phyloP scores from a whole-genome alignment of 2,888 invertebrate species.

The Cerceris rybyensis region DNA sequence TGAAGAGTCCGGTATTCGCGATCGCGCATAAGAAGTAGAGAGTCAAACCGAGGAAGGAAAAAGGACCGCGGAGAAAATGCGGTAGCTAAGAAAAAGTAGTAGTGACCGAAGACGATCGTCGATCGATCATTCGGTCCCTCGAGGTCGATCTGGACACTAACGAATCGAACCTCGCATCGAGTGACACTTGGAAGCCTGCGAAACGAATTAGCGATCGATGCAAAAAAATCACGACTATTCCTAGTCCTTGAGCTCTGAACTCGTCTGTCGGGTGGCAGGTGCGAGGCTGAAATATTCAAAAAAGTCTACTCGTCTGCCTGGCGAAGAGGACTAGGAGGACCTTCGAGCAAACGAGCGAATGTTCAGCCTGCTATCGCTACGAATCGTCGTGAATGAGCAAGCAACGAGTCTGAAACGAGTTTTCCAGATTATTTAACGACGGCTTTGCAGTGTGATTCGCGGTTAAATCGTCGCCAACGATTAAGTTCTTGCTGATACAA shows the following conservation, averaged over 20 bases:
- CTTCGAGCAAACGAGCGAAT: constrained; percentile 42
- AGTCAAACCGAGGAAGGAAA: constrained; percentile 22
- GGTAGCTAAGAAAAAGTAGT: constrained; percentile 63
- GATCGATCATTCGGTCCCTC: constrained; percentile 53
- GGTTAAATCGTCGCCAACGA: background rate
- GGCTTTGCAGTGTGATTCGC: constrained; percentile 67
- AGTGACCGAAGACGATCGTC: constrained; percentile 58
- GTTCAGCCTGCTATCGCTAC: constrained; percentile 52
- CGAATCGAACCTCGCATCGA: constrained; percentile 62
- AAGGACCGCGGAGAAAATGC: constrained; percentile 51
- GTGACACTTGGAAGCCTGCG: constrained; percentile 71
- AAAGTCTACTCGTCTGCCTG: constrained; percentile 37
- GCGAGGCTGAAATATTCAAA: constrained; percentile 66
- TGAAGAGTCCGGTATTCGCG: background rate
- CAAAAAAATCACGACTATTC: constrained; percentile 69
- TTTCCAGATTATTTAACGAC: constrained; percentile 63
- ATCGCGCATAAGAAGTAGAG: background rate
- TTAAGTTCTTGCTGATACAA: constrained; percentile 44
- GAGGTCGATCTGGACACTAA: constrained; percentile 38
- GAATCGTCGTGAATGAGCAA: constrained; percentile 61
- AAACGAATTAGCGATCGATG: constrained; percentile 71
- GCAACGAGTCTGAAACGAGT: constrained; percentile 63
- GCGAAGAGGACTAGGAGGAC: constrained; percentile 38
- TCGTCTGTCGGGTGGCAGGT: constrained; percentile 67
- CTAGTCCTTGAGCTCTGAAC: constrained; percentile 67